A percentile compares a stretch with the other conserved stretches of the same genome.
Evolutionary conservation across 2,888 invertebrate genomes (phyloP).

Genomic region (Cerastoderma edule): DNA sequence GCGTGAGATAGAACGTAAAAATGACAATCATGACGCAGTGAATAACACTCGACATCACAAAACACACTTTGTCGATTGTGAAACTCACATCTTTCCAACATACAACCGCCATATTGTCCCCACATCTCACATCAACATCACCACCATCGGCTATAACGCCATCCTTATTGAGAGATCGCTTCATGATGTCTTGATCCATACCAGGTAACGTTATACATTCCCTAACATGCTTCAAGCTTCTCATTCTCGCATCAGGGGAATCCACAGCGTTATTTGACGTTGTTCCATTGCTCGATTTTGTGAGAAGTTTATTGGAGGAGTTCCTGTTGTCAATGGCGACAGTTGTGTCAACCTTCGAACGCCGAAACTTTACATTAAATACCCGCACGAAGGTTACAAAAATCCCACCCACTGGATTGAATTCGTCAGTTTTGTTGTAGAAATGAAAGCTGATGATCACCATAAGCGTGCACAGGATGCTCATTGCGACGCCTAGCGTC

Average conservation of each 20-base stretch:
- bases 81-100: slow-evolving; percentile 12
- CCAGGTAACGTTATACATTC: too few relatives aligned
- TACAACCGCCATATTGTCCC: too few relatives aligned
- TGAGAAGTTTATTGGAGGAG: too few relatives aligned
- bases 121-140: too few relatives aligned
- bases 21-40: background rate
- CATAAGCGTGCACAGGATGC: background rate
- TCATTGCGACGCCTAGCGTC: background rate
- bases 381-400: background rate
- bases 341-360: background rate
- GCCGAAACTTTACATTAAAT: background rate
- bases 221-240: too few relatives aligned
- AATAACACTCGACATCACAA: background rate
- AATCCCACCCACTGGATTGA: background rate
- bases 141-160: too few relatives aligned
- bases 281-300: too few relatives aligned
- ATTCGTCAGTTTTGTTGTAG: slow-evolving; percentile 4
- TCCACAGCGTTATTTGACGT: too few relatives aligned
- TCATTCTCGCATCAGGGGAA: too few relatives aligned
- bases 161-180: too few relatives aligned
- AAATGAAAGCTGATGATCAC: slow-evolving; percentile 17
- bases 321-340: too few relatives aligned
- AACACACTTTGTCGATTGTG: slow-evolving; percentile 17
- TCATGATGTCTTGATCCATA: too few relatives aligned
- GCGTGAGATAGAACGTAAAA: slow-evolving; percentile 1